Conservation (phyloP, 2,113 vertebrate species). For the Bettongia penicillata region DNA sequence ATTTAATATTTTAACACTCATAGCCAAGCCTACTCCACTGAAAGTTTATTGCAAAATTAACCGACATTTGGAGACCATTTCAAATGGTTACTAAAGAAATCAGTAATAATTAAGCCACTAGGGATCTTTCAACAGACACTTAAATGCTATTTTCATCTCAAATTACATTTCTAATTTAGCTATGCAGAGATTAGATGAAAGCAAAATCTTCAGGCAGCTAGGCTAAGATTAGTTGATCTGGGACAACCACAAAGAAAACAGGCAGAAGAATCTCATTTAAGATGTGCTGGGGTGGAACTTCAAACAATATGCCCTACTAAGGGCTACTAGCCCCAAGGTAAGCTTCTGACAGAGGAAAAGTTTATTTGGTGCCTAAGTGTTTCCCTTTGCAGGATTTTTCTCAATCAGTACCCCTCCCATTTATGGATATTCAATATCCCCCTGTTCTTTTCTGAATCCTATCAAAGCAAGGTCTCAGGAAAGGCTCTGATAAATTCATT, state of each 20-base stretch:
- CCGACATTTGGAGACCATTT: constrained; percentile 55
- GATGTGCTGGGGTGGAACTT: neutral
- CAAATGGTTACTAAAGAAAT: constrained; percentile 58
- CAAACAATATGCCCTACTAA: neutral
- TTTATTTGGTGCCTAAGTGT: neutral
- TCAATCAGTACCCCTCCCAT: neutral
- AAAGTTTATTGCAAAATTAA: constrained; percentile 70
- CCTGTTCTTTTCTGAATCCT: neutral
- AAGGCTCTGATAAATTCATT: neutral
- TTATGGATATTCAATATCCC: neutral
- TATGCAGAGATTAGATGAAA: constrained; percentile 62
- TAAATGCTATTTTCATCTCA: constrained; percentile 65
- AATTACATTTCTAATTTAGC: constrained; percentile 67
- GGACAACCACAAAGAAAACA: constrained; percentile 40
- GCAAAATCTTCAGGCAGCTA: constrained; percentile 40
- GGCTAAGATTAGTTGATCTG: constrained; percentile 15
- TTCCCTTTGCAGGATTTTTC: neutral
- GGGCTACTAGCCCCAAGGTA: neutral
- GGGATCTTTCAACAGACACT: constrained; percentile 61
- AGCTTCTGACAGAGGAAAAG: neutral
- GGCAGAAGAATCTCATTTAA: constrained; percentile 31
- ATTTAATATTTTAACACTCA: constrained; percentile 65
- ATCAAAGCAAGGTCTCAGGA: neutral
- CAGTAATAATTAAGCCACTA: constrained; percentile 72
- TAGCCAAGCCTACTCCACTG: constrained; percentile 23